These are phyloP conservation scores for Cantharis flavilabris DNA, from an alignment of 2,888 invertebrate species.

Conservation along the genomic window DNA sequence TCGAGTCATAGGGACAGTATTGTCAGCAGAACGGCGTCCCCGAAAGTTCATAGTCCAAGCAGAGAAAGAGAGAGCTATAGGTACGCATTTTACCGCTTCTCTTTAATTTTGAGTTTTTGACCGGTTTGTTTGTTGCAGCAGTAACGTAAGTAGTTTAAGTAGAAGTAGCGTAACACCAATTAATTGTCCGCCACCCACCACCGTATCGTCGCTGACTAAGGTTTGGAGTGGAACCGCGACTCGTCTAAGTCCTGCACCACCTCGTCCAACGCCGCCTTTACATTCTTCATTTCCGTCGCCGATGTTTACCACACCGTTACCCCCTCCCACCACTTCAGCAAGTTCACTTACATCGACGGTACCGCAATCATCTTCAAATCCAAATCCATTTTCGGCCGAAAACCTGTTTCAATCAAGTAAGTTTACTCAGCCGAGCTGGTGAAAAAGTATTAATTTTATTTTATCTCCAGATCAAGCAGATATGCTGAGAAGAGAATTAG, in stretches of 20 bases:
- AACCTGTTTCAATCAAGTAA: constrained; percentile 85
- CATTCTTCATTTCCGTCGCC: constrained; percentile 54
- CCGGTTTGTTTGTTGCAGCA: constrained; percentile 58
- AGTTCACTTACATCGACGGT: constrained; percentile 70
- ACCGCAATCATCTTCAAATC: constrained; percentile 63
- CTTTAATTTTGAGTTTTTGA: not conserved
- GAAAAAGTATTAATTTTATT: not conserved
- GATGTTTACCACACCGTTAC: constrained; percentile 62
- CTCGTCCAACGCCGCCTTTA: constrained; percentile 51
- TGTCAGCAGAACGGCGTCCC: constrained; percentile 67
- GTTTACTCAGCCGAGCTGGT: constrained; percentile 44
- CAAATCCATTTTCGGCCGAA: constrained; percentile 86
- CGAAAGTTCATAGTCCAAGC: constrained; percentile 76
- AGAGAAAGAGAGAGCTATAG: constrained; percentile 86
- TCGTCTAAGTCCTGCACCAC: constrained; percentile 58
- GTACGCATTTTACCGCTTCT: constrained; percentile 56
- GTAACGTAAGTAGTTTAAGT: constrained; percentile 83
- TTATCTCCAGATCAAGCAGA: constrained; percentile 72
- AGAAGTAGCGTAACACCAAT: constrained; percentile 63
- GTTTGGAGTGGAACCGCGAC: constrained; percentile 51
- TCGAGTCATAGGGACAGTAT: constrained; percentile 55
- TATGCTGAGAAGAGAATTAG: constrained; percentile 84
- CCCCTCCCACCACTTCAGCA: constrained; percentile 63
- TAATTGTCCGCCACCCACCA: constrained; percentile 52
- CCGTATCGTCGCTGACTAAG: constrained; percentile 62